Evolutionary conservation across 2,888 invertebrate species (phyloP).

Genomic region (Napeogenes sylphis): DNA sequence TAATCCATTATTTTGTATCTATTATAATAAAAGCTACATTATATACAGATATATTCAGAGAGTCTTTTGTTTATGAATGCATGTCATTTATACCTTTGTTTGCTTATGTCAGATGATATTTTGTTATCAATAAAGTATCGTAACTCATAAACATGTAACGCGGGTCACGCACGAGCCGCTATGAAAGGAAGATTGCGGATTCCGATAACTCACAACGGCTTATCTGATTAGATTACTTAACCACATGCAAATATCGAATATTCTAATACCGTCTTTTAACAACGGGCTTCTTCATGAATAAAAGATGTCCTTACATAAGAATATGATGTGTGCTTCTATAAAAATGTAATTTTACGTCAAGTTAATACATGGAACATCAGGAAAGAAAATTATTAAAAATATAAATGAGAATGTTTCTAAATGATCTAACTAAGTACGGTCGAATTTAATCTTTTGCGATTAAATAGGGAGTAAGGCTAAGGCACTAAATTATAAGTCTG

Average conservation of each 20-base stretch:
- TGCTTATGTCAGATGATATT: conserved; percentile 6
- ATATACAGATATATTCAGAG: too few relatives aligned
- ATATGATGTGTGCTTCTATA: conserved; percentile 17
- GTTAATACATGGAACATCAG: too few relatives aligned
- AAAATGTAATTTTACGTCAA: conserved; percentile 4
- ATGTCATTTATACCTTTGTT: background rate
- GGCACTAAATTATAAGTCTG: too few relatives aligned
- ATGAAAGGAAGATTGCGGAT: conserved; percentile 27
- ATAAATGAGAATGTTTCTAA: too few relatives aligned
- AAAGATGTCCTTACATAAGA: conserved; percentile 25
- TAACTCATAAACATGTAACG: conserved; percentile 25
- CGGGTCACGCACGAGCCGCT: conserved; percentile 30
- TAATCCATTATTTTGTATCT: too few relatives aligned
- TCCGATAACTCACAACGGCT: conserved; percentile 33
- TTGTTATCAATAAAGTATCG: conserved; percentile 7
- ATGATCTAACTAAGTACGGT: too few relatives aligned
- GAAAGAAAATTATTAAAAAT: too few relatives aligned
- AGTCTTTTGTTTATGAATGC: conserved; percentile 5
- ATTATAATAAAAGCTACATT: too few relatives aligned
- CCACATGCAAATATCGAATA: conserved; percentile 29
- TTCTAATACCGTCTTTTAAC: conserved; percentile 26
- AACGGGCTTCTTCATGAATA: conserved; percentile 26
- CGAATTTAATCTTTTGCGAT: too few relatives aligned
- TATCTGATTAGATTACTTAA: conserved; percentile 26
- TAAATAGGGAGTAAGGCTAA: too few relatives aligned